Evolutionary conservation across 2,888 invertebrate genomes (phyloP).

Genomic region (Eristalis pertinax): DNA sequence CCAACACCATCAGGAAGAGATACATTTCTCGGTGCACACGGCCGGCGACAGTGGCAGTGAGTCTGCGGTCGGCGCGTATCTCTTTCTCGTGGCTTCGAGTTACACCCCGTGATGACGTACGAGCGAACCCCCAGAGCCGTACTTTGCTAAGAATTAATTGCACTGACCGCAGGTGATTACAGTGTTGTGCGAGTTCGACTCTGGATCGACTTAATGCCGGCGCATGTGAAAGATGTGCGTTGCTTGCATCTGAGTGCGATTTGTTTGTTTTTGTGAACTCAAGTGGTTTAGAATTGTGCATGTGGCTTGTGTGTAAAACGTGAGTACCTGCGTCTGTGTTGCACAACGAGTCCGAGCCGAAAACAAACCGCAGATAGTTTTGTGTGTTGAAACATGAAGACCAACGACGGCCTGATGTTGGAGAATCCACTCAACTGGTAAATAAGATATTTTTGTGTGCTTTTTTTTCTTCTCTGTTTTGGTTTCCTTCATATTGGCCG

Average conservation of each 20-base stretch:
- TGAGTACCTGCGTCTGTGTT: constrained; percentile 35
- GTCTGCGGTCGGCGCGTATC: constrained; percentile 38
- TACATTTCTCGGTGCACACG: constrained; percentile 32
- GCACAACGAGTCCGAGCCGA: constrained; percentile 32
- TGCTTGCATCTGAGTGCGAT: constrained; percentile 15
- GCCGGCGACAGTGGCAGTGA: constrained; percentile 62
- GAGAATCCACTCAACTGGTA: constrained; percentile 74
- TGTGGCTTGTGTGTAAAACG: constrained; percentile 43
- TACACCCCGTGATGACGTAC: constrained; percentile 42
- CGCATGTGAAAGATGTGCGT: constrained; percentile 35
- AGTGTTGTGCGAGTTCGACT: constrained; percentile 14
- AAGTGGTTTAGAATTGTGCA: constrained; percentile 34
- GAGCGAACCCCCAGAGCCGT: constrained; percentile 18
- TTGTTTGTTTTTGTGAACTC: constrained; percentile 23
- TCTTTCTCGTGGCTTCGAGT: constrained; percentile 43
- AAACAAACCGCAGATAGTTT: constrained; percentile 37
- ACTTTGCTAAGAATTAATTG: constrained; percentile 62
- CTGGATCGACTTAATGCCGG: not conserved
- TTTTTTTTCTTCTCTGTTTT: not conserved
- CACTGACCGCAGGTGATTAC: constrained; percentile 62
- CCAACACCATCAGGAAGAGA: constrained; percentile 61
- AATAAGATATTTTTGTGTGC: constrained; percentile 51
- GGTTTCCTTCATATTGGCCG: not conserved
- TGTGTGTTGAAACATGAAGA: constrained; percentile 70
- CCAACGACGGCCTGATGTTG: constrained; percentile 73